phyloP scores from a whole-genome alignment of 2,797 vertebrate genomes.

The Tadarida brasiliensis region DNA sequence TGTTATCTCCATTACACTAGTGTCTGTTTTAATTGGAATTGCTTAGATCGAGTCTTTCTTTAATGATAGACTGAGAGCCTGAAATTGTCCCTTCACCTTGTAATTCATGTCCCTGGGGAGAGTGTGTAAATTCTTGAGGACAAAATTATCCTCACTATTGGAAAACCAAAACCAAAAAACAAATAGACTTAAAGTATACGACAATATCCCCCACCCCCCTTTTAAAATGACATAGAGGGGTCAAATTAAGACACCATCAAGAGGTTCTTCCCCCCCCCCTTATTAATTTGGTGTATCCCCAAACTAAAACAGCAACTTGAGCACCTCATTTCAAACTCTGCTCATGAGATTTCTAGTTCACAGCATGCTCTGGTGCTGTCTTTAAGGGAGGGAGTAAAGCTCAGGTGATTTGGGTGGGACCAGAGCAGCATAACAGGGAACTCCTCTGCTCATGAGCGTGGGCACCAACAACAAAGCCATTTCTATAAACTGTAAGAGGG shows the following conservation, averaged over 20 bases:
- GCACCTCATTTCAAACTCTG: not conserved
- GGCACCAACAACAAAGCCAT: slow-evolving; percentile 60
- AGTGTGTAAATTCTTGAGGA: not conserved
- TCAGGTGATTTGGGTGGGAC: slow-evolving; percentile 44
- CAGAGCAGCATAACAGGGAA: not conserved
- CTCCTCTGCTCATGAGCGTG: slow-evolving; percentile 40
- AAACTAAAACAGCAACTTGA: not conserved
- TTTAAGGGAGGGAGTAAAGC: slow-evolving; percentile 6
- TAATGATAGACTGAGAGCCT: not conserved
- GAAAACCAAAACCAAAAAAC: not conserved
- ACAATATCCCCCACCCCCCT: rapidly evolving
- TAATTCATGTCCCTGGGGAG: not conserved
- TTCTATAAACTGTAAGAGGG: slow-evolving; percentile 5
- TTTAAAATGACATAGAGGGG: not conserved
- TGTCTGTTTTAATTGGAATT: not conserved
- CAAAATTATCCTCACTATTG: not conserved
- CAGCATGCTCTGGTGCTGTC: not conserved
- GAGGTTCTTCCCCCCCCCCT: not conserved
- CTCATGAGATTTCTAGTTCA: not conserved
- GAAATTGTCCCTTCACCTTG: not conserved
- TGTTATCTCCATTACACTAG: not conserved
- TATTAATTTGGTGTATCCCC: not conserved
- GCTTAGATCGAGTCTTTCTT: not conserved
- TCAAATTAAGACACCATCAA: not conserved
- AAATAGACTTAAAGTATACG: not conserved